Base-by-base conservation (phyloP, 2,888 invertebrate genomes). In the Xylocampa areola region DNA sequence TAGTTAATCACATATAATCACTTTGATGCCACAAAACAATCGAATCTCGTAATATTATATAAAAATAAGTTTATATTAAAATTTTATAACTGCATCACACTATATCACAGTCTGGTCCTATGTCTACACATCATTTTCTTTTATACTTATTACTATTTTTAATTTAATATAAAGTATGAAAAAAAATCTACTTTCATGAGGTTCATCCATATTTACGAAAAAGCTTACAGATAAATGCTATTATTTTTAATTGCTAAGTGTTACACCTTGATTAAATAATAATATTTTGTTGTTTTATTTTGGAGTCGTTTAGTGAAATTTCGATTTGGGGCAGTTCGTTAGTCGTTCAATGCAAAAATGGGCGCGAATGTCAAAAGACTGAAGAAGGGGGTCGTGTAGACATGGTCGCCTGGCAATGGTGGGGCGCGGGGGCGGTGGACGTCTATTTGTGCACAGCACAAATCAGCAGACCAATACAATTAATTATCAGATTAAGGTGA, bases 401-500 rank as follows among this genome's bases (percentile, higher is more conserved):
- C 81, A 81, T 83, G 76, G 81, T 80, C 79, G 81, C 75, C 80
- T 75, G 69, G 82, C 77, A 73, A 73, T 70, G 73, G 77, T 67
- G 81, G 76, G 77, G 78, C 84, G 86, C 85, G 84, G 87, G 86
- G 86, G 77, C 82, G 68, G 84, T 76, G 81, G 81, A 79, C 71
- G 77, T 87, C 93, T 94, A 94, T 94, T 94, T 94, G 88, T 85
- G 93, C 88, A 76, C 89, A 86, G 84, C 88, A 92, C 93, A 93
- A 94, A 94, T 94, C 94, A 93, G 84, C 87, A 87, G 90, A 90
- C 91, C 86, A 85, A 88, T 89, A 92, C 91, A 91, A 94, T 94
- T 94, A 94, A 94, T 94, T 92, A 94, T 92, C 85, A 90, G 92
- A 94, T 94, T 94, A 93, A 94, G 90, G 93, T 92, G 93, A 91